phyloP scores from a whole-genome alignment of 2,113 vertebrate species.

The Varanus komodoensis region DNA sequence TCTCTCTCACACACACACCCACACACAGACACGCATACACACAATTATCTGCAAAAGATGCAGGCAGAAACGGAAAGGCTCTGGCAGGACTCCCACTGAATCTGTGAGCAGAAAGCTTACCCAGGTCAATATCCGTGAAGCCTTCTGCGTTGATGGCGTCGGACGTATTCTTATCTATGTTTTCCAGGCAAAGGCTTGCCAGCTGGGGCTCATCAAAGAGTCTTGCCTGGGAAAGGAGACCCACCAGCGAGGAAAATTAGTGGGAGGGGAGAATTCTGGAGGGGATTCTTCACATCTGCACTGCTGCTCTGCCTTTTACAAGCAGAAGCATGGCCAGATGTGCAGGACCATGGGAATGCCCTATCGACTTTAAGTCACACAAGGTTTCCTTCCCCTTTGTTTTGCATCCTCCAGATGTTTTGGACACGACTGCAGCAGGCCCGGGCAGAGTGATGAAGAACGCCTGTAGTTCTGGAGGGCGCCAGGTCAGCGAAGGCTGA shows the following conservation, averaged over 20 bases:
- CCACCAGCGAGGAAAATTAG: background rate
- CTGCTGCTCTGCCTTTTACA: background rate
- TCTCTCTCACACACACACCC: too few species aligned
- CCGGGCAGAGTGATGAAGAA: too few species aligned
- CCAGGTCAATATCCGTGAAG: slow-evolving; percentile 95
- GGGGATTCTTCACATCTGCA: background rate
- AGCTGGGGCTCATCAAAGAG: slow-evolving; percentile 97
- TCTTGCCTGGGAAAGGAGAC: slow-evolving; percentile 80
- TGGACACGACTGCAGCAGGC: too few species aligned
- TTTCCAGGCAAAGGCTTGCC: slow-evolving; percentile 95
- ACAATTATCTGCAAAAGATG: background rate
- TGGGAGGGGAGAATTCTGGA: background rate
- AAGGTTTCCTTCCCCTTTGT: background rate
- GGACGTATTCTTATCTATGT: slow-evolving; percentile 96
- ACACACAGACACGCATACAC: too few species aligned
- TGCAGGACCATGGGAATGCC: too few species aligned
- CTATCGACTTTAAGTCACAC: too few species aligned
- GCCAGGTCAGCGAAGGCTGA: background rate
- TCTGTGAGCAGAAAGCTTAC: slow-evolving; percentile 70
- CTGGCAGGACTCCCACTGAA: background rate
- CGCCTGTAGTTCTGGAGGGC: too few species aligned
- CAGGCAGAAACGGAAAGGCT: background rate
- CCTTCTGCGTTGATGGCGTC: slow-evolving; percentile 94
- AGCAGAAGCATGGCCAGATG: too few species aligned
- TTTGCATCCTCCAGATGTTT: too few species aligned